Evolutionary conservation across 2,888 invertebrate species (phyloP).

Genomic region (Fragum fragum): DNA sequence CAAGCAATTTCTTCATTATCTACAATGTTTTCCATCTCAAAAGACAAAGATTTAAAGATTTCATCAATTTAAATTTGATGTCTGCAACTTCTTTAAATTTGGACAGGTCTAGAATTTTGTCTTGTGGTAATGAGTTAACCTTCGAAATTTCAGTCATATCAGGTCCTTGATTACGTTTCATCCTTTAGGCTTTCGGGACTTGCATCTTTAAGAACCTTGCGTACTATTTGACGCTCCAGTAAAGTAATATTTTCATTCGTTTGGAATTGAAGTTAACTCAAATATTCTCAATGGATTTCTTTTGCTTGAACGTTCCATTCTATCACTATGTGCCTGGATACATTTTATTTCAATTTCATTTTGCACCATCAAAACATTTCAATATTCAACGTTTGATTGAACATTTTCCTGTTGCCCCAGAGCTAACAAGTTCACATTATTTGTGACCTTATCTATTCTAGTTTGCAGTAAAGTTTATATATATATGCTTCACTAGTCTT

Average conservation of each 20-base stretch:
- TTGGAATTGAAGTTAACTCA: not conserved
- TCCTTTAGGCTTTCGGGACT: too few species aligned
- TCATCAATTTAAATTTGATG: too few species aligned
- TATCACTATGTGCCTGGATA: not conserved
- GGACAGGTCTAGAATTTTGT: too few species aligned
- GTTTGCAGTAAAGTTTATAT: too few species aligned
- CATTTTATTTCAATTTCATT: not conserved
- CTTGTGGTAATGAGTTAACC: too few species aligned
- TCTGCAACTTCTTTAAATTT: too few species aligned
- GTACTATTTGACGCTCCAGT: not conserved
- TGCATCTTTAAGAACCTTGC: not conserved
- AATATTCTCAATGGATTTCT: constrained; percentile 1
- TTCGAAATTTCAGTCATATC: too few species aligned
- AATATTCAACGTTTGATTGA: not conserved
- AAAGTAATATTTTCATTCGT: not conserved
- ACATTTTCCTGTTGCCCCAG: not conserved
- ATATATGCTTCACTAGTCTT: too few species aligned
- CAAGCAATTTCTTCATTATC: too few species aligned
- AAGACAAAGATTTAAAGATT: too few species aligned
- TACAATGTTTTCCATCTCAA: too few species aligned
- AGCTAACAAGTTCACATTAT: not conserved
- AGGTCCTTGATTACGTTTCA: too few species aligned
- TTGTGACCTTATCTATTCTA: not conserved
- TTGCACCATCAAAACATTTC: not conserved
- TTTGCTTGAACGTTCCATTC: not conserved